These are phyloP conservation scores for Helarctos malayanus DNA, from an alignment of 2,797 vertebrate genomes.

Conservation along the genomic window DNA sequence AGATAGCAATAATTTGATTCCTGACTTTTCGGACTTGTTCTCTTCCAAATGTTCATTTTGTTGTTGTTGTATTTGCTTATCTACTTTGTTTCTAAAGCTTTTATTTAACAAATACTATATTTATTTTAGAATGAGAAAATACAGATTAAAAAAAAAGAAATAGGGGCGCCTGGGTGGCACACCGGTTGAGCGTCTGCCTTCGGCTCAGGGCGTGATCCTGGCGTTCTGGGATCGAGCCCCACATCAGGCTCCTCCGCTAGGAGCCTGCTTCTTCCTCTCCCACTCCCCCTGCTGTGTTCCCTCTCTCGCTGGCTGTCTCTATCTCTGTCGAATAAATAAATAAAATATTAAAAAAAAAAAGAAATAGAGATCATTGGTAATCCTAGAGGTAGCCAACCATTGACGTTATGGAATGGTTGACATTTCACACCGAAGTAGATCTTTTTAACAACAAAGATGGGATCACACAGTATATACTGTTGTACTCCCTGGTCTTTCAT, in stretches of 20 bases:
- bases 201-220: no score
- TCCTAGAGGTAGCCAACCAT: not conserved
- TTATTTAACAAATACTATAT: not conserved
- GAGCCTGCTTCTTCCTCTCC: no score
- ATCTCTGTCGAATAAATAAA: no score
- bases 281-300: no score
- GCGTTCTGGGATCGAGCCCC: no score
- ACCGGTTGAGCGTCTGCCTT: no score
- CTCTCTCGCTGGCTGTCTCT: no score
- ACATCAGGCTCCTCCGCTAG: no score
- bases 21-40: not conserved
- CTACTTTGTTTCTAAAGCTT: not conserved
- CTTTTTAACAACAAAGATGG: not conserved
- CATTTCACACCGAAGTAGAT: not conserved
- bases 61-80: not conserved
- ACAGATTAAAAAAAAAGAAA: not conserved
- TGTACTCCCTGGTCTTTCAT: not conserved
- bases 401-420: not conserved
- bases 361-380: not conserved
- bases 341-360: not conserved
- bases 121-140: not conserved
- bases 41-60: not conserved
- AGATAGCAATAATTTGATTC: no score
- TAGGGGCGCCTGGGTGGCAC: no score
- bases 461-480: fast-evolving